Evolutionary conservation across 2,888 invertebrate genomes (phyloP).

Genomic region (Thymelicus acteon): DNA sequence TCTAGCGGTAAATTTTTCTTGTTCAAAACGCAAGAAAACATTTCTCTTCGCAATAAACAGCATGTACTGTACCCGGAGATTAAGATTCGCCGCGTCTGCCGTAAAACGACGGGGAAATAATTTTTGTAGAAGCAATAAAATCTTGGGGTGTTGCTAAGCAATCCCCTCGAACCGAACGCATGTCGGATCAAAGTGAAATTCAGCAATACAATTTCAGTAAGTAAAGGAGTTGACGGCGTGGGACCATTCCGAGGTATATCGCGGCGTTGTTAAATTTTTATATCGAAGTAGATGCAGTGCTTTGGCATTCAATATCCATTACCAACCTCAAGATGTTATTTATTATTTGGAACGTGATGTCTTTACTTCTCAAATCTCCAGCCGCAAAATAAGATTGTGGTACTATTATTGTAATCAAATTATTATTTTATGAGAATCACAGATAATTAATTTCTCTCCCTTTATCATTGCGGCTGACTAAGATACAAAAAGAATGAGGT

Average conservation of each 20-base stretch:
- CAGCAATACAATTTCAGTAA: slow-evolving; percentile 10
- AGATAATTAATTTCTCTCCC: too few species aligned
- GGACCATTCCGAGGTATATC: background rate
- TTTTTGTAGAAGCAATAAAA: slow-evolving; percentile 29
- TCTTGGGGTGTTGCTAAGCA: slow-evolving; percentile 29
- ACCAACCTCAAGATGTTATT: too few species aligned
- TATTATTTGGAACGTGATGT: too few species aligned
- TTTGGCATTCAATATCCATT: too few species aligned
- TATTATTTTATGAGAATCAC: too few species aligned
- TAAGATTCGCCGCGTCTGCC: slow-evolving; percentile 17
- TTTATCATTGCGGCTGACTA: too few species aligned
- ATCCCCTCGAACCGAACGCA: slow-evolving; percentile 14
- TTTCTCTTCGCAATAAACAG: slow-evolving; percentile 17
- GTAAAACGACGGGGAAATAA: slow-evolving; percentile 15
- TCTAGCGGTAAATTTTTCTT: slow-evolving; percentile 1
- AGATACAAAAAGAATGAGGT: too few species aligned
- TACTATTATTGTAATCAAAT: too few species aligned
- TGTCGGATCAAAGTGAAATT: slow-evolving; percentile 25
- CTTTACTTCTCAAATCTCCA: too few species aligned
- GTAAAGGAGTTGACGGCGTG: background rate
- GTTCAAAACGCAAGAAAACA: slow-evolving; percentile 19
- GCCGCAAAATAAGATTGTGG: too few species aligned
- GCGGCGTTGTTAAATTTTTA: background rate
- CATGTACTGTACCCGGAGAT: slow-evolving; percentile 9
- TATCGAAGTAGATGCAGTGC: too few species aligned